These are phyloP conservation scores for Bugula neritina DNA, from an alignment of 2,888 invertebrate genomes.

Conservation along the genomic window DNA sequence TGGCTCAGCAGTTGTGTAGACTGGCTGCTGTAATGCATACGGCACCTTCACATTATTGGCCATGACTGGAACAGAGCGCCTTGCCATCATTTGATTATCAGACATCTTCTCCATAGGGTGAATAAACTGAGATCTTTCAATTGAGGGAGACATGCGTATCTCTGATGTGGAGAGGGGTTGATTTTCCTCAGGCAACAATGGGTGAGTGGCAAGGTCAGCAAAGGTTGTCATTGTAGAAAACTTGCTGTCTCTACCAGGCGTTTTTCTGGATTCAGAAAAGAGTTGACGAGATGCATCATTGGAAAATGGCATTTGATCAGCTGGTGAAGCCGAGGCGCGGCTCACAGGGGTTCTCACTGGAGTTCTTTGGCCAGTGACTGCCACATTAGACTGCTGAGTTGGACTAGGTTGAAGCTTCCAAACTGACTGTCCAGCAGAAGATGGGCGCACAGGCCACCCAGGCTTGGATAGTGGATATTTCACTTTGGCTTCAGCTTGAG, in stretches of 20 bases:
- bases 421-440: not conserved
- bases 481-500: not conserved
- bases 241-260: not conserved
- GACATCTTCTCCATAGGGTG: too few species aligned
- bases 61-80: too few species aligned
- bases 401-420: not conserved
- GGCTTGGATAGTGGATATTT: not conserved
- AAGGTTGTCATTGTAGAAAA: too few species aligned
- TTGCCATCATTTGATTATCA: too few species aligned
- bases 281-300: conserved; percentile 45
- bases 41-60: not conserved
- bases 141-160: too few species aligned
- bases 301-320: conserved; percentile 32
- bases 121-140: too few species aligned
- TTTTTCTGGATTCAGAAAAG: conserved; percentile 35
- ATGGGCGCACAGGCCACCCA: conserved; percentile 8
- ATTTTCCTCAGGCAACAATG: too few species aligned
- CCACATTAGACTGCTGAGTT: not conserved
- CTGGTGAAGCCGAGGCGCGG: conserved; percentile 18
- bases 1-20: not conserved
- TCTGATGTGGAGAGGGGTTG: too few species aligned
- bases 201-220: too few species aligned
- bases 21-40: not conserved
- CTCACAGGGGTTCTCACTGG: conserved; percentile 27
- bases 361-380: not conserved